phyloP scores from a whole-genome alignment of 2,888 invertebrate genomes.

The Coenonympha arcania region DNA sequence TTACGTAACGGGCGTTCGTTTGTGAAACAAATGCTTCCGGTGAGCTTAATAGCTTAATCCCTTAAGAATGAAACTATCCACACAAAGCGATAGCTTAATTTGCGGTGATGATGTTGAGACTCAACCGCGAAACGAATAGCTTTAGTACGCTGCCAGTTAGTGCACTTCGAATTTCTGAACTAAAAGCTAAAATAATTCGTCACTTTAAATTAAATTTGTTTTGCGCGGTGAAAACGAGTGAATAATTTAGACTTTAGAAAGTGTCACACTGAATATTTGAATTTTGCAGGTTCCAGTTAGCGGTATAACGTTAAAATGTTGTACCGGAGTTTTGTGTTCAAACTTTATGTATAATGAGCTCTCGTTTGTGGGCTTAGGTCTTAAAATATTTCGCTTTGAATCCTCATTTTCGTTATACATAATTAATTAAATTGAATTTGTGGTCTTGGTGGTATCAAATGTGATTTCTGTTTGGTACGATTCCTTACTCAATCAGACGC shows the following conservation, averaged over 20 bases:
- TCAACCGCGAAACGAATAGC: too few relatives aligned
- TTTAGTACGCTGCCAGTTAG: not conserved
- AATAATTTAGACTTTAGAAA: conserved; percentile 12
- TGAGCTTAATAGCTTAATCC: too few relatives aligned
- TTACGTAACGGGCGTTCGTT: too few relatives aligned
- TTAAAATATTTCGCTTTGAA: conserved; percentile 5
- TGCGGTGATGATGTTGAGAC: too few relatives aligned
- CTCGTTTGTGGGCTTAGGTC: not conserved
- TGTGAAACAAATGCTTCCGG: too few relatives aligned
- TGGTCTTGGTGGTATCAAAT: not conserved
- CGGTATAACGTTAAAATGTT: conserved; percentile 6
- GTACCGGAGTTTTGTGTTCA: conserved; percentile 1
- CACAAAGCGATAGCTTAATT: too few relatives aligned
- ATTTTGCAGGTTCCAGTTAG: conserved; percentile 10
- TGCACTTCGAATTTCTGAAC: not conserved
- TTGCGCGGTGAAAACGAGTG: conserved; percentile 11
- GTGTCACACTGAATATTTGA: conserved; percentile 11
- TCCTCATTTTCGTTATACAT: not conserved
- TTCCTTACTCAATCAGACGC: too few relatives aligned
- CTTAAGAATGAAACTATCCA: too few relatives aligned
- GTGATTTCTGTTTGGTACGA: not conserved
- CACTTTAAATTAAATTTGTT: conserved; percentile 11
- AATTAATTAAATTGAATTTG: not conserved
- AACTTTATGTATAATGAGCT: conserved; percentile 3
- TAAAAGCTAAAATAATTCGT: conserved; percentile 4